Evolutionary conservation across 1,140 invertebrate genomes (phyloP).

Genomic region (Ectropis grisescens): DNA sequence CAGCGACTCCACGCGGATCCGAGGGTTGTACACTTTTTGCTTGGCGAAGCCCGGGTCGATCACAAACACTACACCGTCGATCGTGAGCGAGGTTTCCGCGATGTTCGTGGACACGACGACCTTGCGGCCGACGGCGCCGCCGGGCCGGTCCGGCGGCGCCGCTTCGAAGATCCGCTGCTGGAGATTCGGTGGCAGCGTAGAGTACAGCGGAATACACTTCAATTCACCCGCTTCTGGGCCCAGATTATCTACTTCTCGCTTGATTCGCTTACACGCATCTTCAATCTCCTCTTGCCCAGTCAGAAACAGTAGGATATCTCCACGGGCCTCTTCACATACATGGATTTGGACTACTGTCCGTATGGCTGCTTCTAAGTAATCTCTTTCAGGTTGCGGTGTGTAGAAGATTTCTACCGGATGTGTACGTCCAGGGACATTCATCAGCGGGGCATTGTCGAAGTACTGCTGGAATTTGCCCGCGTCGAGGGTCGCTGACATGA

Average conservation of each 20-base stretch:
- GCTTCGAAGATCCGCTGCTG: conserved; percentile 98
- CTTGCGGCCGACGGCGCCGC: conserved; percentile 96
- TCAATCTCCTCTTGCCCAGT: conserved; percentile 98
- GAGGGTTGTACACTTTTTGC: conserved; percentile 78
- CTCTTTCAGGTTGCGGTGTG: conserved; percentile 97
- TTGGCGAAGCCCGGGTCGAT: conserved; percentile 99
- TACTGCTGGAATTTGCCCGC: conserved; percentile 99
- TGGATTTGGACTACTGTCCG: conserved; percentile 99
- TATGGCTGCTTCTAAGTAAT: conserved; percentile 99
- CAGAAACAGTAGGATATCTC: conserved; percentile 95
- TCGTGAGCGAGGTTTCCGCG: conserved; percentile 98
- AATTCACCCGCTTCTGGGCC: conserved; percentile 97
- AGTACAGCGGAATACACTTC: conserved; percentile 99
- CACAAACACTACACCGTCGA: conserved; percentile 99
- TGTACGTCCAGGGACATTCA: conserved; percentile 90
- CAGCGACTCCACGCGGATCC: conserved; percentile 92
- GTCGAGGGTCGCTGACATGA: conserved; percentile 99
- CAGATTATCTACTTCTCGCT: conserved; percentile 96
- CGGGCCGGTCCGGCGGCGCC: conserved; percentile 91
- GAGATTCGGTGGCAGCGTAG: conserved; percentile 96
- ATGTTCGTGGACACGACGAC: conserved; percentile 98
- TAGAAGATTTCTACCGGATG: conserved; percentile 91
- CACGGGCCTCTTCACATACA: conserved; percentile 96
- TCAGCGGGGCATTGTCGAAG: conserved; percentile 97
- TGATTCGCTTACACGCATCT: conserved; percentile 98